These are phyloP conservation scores for Mixornis gularis DNA, from an alignment of 2,113 vertebrate genomes.

Conservation along the genomic window DNA sequence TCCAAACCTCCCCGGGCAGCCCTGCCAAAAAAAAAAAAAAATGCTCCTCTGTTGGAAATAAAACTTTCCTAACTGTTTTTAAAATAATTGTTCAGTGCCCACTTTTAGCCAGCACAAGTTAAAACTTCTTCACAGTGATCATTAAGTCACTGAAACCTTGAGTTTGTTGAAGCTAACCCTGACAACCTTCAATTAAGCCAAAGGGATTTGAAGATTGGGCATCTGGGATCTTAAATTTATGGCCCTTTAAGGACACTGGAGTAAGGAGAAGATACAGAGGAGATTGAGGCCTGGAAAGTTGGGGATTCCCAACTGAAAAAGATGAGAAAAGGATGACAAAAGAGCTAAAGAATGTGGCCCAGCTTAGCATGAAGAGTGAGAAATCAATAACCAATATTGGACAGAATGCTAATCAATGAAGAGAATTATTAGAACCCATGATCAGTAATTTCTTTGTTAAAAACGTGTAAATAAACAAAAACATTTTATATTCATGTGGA, in stretches of 20 bases:
- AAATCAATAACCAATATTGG: neutral
- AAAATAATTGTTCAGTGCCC: neutral
- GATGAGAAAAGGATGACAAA: neutral
- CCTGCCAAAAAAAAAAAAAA: no score
- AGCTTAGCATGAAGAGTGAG: neutral
- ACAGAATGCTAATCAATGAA: neutral
- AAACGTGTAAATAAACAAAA: neutral
- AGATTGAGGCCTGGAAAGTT: neutral
- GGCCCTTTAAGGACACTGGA: neutral
- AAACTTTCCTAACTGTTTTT: neutral
- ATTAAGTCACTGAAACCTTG: neutral
- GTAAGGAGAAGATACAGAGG: neutral
- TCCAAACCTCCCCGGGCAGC: neutral
- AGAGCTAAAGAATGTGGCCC: neutral
- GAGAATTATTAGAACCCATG: no score
- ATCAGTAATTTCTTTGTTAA: neutral
- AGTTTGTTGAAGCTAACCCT: neutral
- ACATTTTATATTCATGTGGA: neutral
- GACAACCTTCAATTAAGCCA: neutral
- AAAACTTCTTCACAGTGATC: neutral
- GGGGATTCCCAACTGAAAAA: neutral
- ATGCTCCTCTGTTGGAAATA: rapidly evolving
- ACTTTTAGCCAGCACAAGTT: neutral
- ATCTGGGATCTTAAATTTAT: neutral
- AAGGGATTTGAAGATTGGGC: neutral